Evolutionary conservation across 1,140 invertebrate genomes (phyloP).

Genomic region (Microplitis mediator): DNA sequence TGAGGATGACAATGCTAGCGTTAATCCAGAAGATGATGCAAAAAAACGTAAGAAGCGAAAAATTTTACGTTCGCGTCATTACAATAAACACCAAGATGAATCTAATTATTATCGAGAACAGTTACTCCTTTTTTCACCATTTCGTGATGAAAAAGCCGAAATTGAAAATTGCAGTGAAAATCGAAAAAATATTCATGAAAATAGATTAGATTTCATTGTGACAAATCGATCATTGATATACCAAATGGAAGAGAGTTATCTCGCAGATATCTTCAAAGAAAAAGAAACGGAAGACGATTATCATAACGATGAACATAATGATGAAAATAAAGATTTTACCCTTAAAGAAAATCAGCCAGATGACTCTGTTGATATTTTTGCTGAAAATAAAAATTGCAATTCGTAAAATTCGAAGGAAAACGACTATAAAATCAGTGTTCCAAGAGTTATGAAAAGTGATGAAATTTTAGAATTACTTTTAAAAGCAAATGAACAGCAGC

Average conservation of each 20-base stretch:
- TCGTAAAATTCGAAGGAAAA: conserved; percentile 35
- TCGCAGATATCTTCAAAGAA: too few relatives aligned
- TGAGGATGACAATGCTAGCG: neutral
- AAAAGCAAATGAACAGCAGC: conserved; percentile 14
- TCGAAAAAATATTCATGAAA: neutral
- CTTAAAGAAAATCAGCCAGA: too few relatives aligned
- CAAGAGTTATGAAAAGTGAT: too few relatives aligned
- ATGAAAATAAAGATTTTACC: too few relatives aligned
- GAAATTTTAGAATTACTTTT: neutral
- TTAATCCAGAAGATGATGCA: neutral
- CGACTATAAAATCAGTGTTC: conserved; percentile 44
- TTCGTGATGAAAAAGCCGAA: neutral
- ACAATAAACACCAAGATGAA: neutral
- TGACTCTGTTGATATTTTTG: too few relatives aligned
- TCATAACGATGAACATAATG: too few relatives aligned
- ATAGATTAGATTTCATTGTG: neutral
- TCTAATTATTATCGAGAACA: neutral
- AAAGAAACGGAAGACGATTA: too few relatives aligned
- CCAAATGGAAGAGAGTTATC: too few relatives aligned
- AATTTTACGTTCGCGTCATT: neutral
- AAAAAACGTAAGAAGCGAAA: neutral
- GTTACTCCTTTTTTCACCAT: neutral
- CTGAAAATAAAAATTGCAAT: conserved; percentile 7
- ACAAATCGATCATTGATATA: too few relatives aligned
- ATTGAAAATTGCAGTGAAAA: neutral